phyloP scores from a whole-genome alignment of 2,797 vertebrate species.

The Phrynocephalus guinanensis region DNA sequence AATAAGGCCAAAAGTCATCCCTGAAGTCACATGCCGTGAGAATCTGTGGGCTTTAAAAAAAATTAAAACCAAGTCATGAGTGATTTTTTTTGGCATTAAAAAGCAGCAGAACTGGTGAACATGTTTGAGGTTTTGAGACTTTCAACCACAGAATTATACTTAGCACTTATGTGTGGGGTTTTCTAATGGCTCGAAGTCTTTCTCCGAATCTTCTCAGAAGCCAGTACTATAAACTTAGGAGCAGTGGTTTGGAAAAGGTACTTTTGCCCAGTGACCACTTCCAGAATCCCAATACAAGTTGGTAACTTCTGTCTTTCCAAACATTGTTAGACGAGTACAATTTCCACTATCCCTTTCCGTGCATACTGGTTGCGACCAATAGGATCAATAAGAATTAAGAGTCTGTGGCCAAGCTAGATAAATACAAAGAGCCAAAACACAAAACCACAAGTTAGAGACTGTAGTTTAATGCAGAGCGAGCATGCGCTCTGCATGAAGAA shows the following conservation, averaged over 20 bases:
- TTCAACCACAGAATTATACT: conserved; percentile 3
- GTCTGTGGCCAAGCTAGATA: too few relatives aligned
- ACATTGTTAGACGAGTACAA: neutral
- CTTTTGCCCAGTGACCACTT: too few relatives aligned
- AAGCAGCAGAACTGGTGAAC: conserved; percentile 18
- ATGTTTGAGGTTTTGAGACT: conserved; percentile 11
- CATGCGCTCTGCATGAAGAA: neutral
- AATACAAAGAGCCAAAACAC: neutral
- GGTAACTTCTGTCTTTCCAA: neutral
- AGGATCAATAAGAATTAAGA: neutral
- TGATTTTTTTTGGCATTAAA: neutral
- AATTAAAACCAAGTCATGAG: conserved; percentile 20
- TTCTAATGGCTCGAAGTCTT: neutral
- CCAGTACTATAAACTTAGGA: neutral
- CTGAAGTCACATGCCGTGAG: neutral
- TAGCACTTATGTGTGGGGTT: neutral
- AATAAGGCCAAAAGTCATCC: neutral
- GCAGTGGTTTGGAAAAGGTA: neutral
- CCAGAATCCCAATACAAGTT: too few relatives aligned
- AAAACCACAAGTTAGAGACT: neutral
- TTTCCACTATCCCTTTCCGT: neutral
- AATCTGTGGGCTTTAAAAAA: neutral
- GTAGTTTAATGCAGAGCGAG: neutral
- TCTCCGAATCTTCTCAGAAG: neutral
- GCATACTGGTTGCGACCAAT: neutral